Percentiles rank a stretch among this genome's conserved stretches.
phyloP scores from a whole-genome alignment of 1,140 invertebrate genomes.

The Forficula auricularia region DNA sequence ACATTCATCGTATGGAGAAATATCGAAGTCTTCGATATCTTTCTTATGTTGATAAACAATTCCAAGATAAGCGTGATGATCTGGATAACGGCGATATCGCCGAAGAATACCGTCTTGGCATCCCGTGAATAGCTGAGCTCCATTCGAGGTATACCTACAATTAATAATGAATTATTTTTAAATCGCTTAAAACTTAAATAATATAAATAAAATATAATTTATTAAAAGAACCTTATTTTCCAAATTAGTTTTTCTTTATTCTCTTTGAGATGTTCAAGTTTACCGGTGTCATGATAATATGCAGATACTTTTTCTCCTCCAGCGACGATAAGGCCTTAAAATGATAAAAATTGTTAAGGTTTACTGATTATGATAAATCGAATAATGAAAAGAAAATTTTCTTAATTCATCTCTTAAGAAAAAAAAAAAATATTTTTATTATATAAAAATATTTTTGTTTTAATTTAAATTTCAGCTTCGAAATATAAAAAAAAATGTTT shows the following conservation, averaged over 20 bases:
- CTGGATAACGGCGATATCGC: constrained; percentile 30
- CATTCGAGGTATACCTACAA: constrained; percentile 30
- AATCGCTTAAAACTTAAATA: neutral
- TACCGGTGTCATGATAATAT: constrained; percentile 29
- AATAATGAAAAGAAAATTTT: no score
- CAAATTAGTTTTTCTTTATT: constrained; percentile 27
- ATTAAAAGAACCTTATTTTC: constrained; percentile 24
- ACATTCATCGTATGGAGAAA: constrained; percentile 37
- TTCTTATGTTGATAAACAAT: constrained; percentile 31
- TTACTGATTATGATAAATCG: neutral
- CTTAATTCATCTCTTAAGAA: no score
- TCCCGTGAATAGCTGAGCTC: constrained; percentile 29
- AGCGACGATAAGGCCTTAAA: constrained; percentile 28
- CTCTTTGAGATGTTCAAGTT: constrained; percentile 28
- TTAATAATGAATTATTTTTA: neutral
- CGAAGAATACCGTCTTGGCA: constrained; percentile 30
- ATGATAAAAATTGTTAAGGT: constrained; percentile 1
- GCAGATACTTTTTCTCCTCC: constrained; percentile 31
- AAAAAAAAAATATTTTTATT: no score
- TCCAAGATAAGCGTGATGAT: constrained; percentile 30
- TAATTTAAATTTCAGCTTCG: no score
- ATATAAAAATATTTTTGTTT: neutral
- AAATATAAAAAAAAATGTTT: no score
- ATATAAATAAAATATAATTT: no score
- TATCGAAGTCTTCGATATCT: constrained; percentile 34